A percentile compares a stretch with the other conserved stretches of the same genome.
These are phyloP conservation scores for Arctia plantaginis DNA, from an alignment of 2,888 invertebrate species.

Conservation along the genomic window DNA sequence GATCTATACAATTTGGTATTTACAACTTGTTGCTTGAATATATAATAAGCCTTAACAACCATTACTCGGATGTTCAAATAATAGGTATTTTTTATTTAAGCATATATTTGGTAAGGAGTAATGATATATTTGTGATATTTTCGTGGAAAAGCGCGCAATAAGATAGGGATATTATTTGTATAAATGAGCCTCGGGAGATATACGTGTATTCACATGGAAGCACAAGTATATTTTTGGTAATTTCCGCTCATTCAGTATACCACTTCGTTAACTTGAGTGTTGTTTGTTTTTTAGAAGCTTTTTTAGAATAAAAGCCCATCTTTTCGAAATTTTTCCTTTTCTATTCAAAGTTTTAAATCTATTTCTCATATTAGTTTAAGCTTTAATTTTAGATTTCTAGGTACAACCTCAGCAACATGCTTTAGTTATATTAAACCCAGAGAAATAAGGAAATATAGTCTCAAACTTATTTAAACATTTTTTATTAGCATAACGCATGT, in stretches of 20 bases:
- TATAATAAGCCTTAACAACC: constrained; percentile 21
- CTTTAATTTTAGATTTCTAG: not conserved
- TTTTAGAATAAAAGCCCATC: not conserved
- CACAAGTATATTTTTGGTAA: not conserved
- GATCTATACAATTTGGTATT: constrained; percentile 19
- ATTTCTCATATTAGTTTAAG: too few relatives aligned
- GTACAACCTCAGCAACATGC: too few relatives aligned
- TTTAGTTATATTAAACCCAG: too few relatives aligned
- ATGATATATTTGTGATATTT: constrained; percentile 27
- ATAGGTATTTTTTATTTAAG: constrained; percentile 27
- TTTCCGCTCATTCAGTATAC: not conserved
- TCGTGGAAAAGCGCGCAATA: constrained; percentile 22
- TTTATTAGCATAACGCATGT: too few relatives aligned
- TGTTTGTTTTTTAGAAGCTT: not conserved
- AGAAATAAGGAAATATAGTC: too few relatives aligned
- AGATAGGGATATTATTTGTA: constrained; percentile 11
- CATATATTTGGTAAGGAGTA: constrained; percentile 26
- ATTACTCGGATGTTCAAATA: constrained; percentile 25
- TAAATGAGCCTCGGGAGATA: not conserved
- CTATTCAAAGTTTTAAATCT: not conserved
- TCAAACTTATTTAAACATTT: too few relatives aligned
- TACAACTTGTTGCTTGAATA: constrained; percentile 28
- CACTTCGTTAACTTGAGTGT: not conserved
- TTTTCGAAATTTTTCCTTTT: not conserved
- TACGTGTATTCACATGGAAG: not conserved